Base-by-base conservation (phyloP, 2,888 invertebrate species). In the Hipparchia semele region DNA sequence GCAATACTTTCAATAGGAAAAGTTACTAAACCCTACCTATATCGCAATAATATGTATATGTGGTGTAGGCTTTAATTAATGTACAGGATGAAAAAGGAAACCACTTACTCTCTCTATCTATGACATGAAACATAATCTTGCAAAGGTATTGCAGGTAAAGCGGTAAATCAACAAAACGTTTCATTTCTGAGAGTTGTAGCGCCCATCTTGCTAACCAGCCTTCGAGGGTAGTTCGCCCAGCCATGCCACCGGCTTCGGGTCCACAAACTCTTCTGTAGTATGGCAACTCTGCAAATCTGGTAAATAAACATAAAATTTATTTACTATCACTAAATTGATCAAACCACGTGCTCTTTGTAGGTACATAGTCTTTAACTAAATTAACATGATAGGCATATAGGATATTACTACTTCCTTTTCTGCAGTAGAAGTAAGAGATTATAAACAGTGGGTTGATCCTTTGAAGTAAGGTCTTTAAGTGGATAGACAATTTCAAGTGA, bases 81-180 rank as follows among this genome's bases (percentile, higher is more conserved):
- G 39, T 39, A 39, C 5, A 39, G 39, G 3, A 39, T 4, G 39
- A 39, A 49, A 49, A 49, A 6, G 7, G 1, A 39, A 2, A 13
- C 23, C 66, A 89, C 93, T 92, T 84, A 96, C 96, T 95, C 80
- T 95, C 94, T 86, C 95, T 95, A 83, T 96, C 96, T 72, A 96
- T 95, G 39, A 96, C 96, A 83, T 95, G 95, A 84, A 96, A 96
- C 56, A 96, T 84, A 79, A 96, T 95, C 90, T 96, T 96, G 82
- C 96, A 96, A 77, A 96, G 94, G 84, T 96, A 96, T 83, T 96
- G 96, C 61, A 97, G 87, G 94, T 96, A 97, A n/a, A 96, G 90
- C 0, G 96, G 96, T 75, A 97, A 94, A 79, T 96, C 96, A 0
- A 94, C 87, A 82, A 96, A 94, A 75, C 94, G 83, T 75, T 89